phyloP scores from a whole-genome alignment of 2,113 vertebrate species.

The Salminus brasiliensis region DNA sequence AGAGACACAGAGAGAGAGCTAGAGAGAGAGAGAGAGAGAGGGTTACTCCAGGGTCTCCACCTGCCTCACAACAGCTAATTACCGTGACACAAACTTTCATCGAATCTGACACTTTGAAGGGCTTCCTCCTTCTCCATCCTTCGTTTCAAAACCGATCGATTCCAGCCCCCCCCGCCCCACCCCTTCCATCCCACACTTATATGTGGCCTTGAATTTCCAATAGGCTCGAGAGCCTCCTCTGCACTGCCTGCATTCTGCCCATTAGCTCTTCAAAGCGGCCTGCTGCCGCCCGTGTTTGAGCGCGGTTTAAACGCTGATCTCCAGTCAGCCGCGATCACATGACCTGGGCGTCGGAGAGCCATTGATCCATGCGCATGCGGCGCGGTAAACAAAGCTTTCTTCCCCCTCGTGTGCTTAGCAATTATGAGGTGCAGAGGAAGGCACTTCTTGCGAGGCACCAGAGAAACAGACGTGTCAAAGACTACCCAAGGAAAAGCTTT shows the following conservation, averaged over 20 bases:
- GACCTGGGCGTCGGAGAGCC: conserved; percentile 57
- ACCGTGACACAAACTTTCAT: conserved; percentile 64
- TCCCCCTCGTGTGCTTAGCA: conserved; percentile 65
- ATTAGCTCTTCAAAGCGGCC: conserved; percentile 58
- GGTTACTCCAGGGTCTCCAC: conserved; percentile 52
- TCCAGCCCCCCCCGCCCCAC: too few species aligned
- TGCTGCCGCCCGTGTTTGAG: conserved; percentile 55
- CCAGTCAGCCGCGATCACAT: conserved; percentile 68
- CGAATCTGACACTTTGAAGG: conserved; percentile 70
- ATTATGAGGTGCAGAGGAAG: conserved; percentile 70
- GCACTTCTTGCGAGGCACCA: conserved; percentile 57
- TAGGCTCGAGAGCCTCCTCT: conserved; percentile 48
- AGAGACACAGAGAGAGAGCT: too few species aligned
- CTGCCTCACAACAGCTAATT: conserved; percentile 61
- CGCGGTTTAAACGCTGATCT: conserved; percentile 65
- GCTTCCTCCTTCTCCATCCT: conserved; percentile 61
- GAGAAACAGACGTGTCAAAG: conserved; percentile 47
- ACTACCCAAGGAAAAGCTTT: conserved; percentile 28
- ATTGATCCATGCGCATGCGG: conserved; percentile 67
- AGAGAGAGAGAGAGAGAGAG: too few species aligned
- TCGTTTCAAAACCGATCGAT: conserved; percentile 71
- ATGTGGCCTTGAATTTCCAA: conserved; percentile 64
- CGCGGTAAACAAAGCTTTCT: conserved; percentile 70
- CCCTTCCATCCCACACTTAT: conserved; percentile 52
- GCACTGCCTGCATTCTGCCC: conserved; percentile 56